Conservation (phyloP, 2,888 invertebrate species). For the Cheilosia pagana region DNA sequence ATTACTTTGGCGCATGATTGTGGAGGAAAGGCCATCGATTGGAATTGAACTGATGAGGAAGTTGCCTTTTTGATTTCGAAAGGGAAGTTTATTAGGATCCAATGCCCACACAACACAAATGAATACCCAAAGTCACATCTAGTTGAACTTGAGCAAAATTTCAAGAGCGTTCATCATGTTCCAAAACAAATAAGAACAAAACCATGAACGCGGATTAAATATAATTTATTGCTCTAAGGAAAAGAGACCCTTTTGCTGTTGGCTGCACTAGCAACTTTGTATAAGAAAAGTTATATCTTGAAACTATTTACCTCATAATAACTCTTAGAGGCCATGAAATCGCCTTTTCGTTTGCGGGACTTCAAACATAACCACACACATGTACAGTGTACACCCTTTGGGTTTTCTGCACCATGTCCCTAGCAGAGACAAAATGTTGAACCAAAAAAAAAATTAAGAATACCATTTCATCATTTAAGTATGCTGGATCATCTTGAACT, state of each 20-base stretch:
- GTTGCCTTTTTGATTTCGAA: too few species aligned
- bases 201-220: conserved; percentile 14
- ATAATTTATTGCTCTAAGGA: conserved; percentile 42
- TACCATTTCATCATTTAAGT: conserved; percentile 54
- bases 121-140: conserved; percentile 2
- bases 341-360: background rate
- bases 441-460: conserved; percentile 16
- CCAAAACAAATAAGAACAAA: conserved; percentile 10
- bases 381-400: conserved; percentile 27
- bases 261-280: conserved; percentile 30
- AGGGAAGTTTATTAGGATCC: too few species aligned
- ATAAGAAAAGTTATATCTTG: conserved; percentile 18
- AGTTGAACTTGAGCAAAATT: conserved; percentile 1
- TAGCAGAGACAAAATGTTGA: background rate
- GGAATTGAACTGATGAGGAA: background rate
- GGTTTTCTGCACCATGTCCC: conserved; percentile 9
- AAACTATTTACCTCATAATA: conserved; percentile 47
- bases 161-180: background rate
- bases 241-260: conserved; percentile 2
- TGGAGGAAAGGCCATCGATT: background rate
- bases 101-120: background rate
- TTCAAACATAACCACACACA: conserved; percentile 24
- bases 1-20: conserved; percentile 5
- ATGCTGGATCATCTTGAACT: conserved; percentile 40
- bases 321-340: conserved; percentile 50